phyloP scores from a whole-genome alignment of 2,888 invertebrate species.

The Entomobrya multifasciata region DNA sequence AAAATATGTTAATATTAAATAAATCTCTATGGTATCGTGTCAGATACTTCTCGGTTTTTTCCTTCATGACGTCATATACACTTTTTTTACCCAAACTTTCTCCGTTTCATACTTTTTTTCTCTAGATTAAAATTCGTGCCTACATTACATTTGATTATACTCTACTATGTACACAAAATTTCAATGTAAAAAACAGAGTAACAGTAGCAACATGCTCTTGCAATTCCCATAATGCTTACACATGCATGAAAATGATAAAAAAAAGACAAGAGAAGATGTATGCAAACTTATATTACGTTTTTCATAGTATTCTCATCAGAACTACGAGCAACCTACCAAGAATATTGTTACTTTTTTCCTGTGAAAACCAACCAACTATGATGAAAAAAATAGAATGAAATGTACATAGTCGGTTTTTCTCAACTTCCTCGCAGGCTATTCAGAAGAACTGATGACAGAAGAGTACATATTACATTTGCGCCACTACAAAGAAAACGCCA shows the following conservation, averaged over 20 bases:
- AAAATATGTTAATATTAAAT: slow-evolving; percentile 36
- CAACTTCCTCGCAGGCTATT: background rate
- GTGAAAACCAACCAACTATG: background rate
- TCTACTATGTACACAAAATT: background rate
- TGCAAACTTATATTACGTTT: no score
- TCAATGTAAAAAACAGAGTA: background rate
- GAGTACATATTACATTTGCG: background rate
- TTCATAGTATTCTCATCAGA: no score
- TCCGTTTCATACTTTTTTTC: background rate
- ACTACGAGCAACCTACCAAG: background rate
- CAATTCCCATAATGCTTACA: slow-evolving; percentile 16
- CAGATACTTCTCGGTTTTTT: background rate
- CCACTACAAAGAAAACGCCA: background rate
- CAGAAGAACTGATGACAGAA: background rate
- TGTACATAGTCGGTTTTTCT: background rate
- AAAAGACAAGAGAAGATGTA: background rate
- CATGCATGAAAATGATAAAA: slow-evolving; percentile 40
- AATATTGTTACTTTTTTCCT: background rate
- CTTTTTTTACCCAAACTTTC: slow-evolving; percentile 21
- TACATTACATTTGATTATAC: background rate
- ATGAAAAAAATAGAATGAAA: background rate
- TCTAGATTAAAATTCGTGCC: no score
- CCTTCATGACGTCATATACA: slow-evolving; percentile 48
- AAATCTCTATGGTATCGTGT: slow-evolving; percentile 44
- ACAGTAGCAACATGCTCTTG: background rate